phyloP scores from a whole-genome alignment of 2,797 vertebrate genomes.

The Rachycentron canadum region DNA sequence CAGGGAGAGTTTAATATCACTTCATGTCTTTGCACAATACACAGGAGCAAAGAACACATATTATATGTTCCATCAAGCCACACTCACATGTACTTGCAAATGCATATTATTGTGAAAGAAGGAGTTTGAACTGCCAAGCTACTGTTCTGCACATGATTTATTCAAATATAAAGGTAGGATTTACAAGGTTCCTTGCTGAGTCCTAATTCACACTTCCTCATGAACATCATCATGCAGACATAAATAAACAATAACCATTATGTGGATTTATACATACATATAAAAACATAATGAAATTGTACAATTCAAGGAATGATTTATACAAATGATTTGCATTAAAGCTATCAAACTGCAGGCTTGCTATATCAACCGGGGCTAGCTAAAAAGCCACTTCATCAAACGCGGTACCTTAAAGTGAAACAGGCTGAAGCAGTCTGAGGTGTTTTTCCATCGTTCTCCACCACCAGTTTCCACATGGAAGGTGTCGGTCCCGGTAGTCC shows the following conservation, averaged over 20 bases:
- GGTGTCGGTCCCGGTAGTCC: slow-evolving; percentile 42
- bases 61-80: neutral
- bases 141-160: slow-evolving; percentile 19
- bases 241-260: slow-evolving; percentile 5
- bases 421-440: slow-evolving; percentile 18
- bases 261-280: neutral
- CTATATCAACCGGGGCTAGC: neutral
- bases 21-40: slow-evolving; percentile 26
- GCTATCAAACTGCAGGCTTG: neutral
- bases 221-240: neutral
- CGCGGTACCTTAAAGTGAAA: slow-evolving; percentile 52
- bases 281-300: neutral
- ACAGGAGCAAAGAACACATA: neutral
- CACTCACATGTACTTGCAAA: slow-evolving; percentile 19
- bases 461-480: slow-evolving; percentile 23
- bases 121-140: slow-evolving; percentile 8
- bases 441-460: slow-evolving; percentile 35
- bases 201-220: neutral
- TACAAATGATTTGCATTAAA: neutral
- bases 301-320: neutral
- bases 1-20: slow-evolving; percentile 9
- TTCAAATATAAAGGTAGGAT: slow-evolving; percentile 3
- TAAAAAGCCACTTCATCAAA: neutral
- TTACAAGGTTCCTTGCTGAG: neutral
- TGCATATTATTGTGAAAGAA: neutral